A percentile compares a stretch with the other conserved stretches of the same genome.
phyloP scores from a whole-genome alignment of 2,113 vertebrate species.

The Chrysochloris asiatica region DNA sequence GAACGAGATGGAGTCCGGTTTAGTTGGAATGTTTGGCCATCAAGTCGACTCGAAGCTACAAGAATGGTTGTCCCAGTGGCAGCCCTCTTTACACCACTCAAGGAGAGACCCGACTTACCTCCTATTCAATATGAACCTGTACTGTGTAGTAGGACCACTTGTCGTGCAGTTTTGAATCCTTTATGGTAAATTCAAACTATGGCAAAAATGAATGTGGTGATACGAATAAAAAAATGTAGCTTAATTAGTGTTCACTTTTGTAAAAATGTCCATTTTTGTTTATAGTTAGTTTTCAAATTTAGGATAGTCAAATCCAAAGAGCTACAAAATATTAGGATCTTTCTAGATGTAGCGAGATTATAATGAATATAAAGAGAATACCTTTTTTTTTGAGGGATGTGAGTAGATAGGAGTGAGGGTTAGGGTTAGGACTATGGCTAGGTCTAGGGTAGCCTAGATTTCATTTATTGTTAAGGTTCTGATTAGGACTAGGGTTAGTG shows the following conservation, averaged over 20 bases:
- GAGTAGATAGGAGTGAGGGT: too few relatives aligned
- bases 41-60: constrained; percentile 96
- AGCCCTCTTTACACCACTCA: constrained; percentile 92
- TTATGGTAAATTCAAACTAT: constrained; percentile 89
- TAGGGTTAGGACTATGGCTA: too few relatives aligned
- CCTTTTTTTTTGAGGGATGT: too few relatives aligned
- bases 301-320: constrained; percentile 10
- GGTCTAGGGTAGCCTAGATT: too few relatives aligned
- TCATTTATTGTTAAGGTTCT: too few relatives aligned
- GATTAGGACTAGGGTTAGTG: too few relatives aligned
- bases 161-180: constrained; percentile 96
- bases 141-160: constrained; percentile 96
- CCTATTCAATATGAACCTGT: constrained; percentile 98
- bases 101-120: constrained; percentile 94
- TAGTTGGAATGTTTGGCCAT: constrained; percentile 99
- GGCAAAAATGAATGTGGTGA: not conserved
- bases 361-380: not conserved
- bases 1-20: constrained; percentile 97
- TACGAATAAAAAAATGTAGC: not conserved
- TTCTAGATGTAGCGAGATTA: constrained; percentile 8
- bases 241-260: constrained; percentile 42
- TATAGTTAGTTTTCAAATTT: constrained; percentile 24
- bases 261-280: constrained; percentile 30
- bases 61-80: constrained; percentile 98
- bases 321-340: constrained; percentile 14